Base-by-base conservation (phyloP, 2,797 vertebrate genomes). In the Falco novaeseelandiae region DNA sequence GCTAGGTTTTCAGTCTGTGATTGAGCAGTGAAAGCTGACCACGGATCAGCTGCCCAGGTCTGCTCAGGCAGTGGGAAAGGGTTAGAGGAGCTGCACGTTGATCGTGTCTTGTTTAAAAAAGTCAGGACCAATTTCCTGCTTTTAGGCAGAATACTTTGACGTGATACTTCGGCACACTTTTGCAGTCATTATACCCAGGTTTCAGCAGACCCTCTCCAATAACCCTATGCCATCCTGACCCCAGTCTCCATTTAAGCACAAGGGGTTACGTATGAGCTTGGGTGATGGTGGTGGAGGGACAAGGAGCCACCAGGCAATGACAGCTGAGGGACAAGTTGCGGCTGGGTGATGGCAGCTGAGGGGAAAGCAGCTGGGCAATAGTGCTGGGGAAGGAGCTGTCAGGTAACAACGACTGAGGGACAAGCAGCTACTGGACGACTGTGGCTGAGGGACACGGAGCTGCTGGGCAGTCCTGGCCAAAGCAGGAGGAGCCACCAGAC, bases 81-180 rank as follows among this genome's bases (percentile, higher is more conserved):
- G 32, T 2, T 3, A 21, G 1, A 4, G 46, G 29, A 54, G 48
- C 57, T 22, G 40, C 48, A 32, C 57, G 3, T 5, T 7, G n/a
- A 22, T 20, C 32, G 1, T 0, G 4, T 3, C 42, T 8, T 9
- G 2, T 10, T 3, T 29, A 7, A 8, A n/a, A 49, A 49, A 6
- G 11, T 12, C 29, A 14, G 57, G 38, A 42, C 15, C 23, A 12
- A 4, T 10, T 8, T 48, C n/a, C 58, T 19, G 15, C 16, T 17
- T 19, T 25, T 1, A 26, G 46, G 34, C 48, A 3, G 30, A 8
- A 1, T 2, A 13, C 23, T 69, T 36, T 29, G 57, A 7, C 0
- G 3, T 1, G 23, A 17, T 7, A 7, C n/a, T 14, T 18, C 54
- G n/a, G 42, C 22, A 27, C 18, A 1, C 8, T 10, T 20, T 3